Evolutionary conservation across 2,888 invertebrate species (phyloP).

Genomic region (Dryadula phaetusa): DNA sequence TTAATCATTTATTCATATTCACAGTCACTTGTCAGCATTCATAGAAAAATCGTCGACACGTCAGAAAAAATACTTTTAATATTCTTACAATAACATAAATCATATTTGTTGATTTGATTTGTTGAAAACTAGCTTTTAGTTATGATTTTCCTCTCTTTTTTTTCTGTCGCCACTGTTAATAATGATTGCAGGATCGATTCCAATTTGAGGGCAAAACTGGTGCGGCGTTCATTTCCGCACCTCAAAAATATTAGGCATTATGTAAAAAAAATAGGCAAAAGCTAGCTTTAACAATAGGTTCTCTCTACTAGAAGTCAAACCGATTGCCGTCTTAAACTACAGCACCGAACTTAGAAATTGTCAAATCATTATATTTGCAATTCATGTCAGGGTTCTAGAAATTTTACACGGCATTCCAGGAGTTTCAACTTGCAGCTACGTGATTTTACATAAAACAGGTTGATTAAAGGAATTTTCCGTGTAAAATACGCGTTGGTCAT

Average conservation of each 20-base stretch:
- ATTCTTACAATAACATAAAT: conserved; percentile 17
- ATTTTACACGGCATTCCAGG: not conserved
- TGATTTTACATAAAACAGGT: conserved; percentile 4
- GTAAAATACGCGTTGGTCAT: not conserved
- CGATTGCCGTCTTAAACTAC: no score
- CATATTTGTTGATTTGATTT: conserved; percentile 16
- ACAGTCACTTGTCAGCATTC: conserved; percentile 6
- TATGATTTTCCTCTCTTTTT: not conserved
- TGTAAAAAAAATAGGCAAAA: no score
- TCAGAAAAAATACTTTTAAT: not conserved
- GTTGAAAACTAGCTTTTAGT: not conserved
- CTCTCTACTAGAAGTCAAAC: no score
- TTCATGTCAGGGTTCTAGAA: not conserved
- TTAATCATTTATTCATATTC: conserved; percentile 9
- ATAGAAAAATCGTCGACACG: conserved; percentile 13
- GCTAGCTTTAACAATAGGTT: no score
- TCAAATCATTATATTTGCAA: not conserved
- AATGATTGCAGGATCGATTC: no score
- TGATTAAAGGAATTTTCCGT: conserved; percentile 11
- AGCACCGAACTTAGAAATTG: not conserved
- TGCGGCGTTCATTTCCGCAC: no score
- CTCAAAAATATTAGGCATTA: no score
- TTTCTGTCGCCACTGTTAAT: not conserved
- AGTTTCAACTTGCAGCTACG: not conserved
- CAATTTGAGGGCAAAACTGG: no score